A percentile compares a stretch with the other conserved stretches of the same genome.
Evolutionary conservation across 2,797 vertebrate species (phyloP).

Genomic region (Pteropus rufus): DNA sequence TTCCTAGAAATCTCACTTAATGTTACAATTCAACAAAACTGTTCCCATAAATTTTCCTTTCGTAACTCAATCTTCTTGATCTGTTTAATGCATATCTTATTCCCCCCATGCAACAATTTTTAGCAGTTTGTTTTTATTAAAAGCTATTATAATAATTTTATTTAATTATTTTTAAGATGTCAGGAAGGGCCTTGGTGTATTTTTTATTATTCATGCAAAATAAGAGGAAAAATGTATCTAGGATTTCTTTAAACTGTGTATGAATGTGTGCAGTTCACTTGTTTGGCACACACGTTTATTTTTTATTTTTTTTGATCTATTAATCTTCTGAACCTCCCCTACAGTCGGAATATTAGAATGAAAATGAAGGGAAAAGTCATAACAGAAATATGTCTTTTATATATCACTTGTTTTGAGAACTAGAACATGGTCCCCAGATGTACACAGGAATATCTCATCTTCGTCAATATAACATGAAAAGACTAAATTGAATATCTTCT

Average conservation of each 20-base stretch:
- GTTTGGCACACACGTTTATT: neutral
- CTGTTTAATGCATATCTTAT: neutral
- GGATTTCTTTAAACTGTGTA: constrained; percentile 38
- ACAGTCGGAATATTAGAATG: constrained; percentile 10
- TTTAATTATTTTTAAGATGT: neutral
- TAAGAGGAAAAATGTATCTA: constrained; percentile 47
- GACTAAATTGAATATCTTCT: constrained; percentile 52
- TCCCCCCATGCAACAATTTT: neutral
- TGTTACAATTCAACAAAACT: neutral
- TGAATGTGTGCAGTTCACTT: neutral
- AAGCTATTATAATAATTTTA: neutral
- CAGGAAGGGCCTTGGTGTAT: constrained; percentile 33
- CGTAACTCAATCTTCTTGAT: neutral
- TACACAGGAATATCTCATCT: neutral
- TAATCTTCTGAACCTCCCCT: neutral
- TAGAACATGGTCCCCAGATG: neutral
- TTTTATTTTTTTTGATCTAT: neutral
- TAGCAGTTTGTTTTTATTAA: constrained; percentile 20
- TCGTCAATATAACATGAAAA: neutral
- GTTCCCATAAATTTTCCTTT: neutral
- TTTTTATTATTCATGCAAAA: constrained; percentile 43
- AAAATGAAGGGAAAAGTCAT: neutral
- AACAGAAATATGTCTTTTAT: constrained; percentile 22
- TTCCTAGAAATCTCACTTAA: neutral
- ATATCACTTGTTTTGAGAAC: neutral